Evolutionary conservation across 2,888 invertebrate species (phyloP).

Genomic region (Copidosoma aretas): DNA sequence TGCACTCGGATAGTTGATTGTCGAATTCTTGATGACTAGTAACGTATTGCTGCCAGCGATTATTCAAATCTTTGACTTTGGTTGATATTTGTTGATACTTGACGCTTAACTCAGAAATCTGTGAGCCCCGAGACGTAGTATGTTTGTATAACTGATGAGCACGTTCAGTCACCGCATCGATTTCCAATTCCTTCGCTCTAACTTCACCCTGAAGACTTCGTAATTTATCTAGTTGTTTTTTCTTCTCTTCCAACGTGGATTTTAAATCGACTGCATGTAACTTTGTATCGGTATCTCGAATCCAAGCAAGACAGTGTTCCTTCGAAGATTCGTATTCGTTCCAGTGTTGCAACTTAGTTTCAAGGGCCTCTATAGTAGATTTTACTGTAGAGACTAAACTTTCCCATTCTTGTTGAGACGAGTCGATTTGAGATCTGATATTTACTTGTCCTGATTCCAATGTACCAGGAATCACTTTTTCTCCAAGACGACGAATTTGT

Average conservation of each 20-base stretch:
- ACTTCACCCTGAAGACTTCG: conserved; percentile 85
- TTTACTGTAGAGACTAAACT: conserved; percentile 77
- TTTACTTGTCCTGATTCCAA: conserved; percentile 82
- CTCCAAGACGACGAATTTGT: conserved; percentile 81
- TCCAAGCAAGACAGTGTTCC: conserved; percentile 86
- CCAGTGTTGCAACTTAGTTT: conserved; percentile 88
- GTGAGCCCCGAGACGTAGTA: conserved; percentile 76
- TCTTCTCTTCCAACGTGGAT: conserved; percentile 81
- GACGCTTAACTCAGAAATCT: conserved; percentile 87
- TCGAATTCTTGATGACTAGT: conserved; percentile 87
- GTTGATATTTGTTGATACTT: conserved; percentile 90
- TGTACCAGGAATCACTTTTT: conserved; percentile 89
- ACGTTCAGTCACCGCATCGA: conserved; percentile 90
- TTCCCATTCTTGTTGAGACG: conserved; percentile 90
- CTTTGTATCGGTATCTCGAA: conserved; percentile 85
- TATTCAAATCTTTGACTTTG: conserved; percentile 88
- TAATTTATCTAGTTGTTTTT: conserved; percentile 81
- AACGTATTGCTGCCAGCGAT: conserved; percentile 92
- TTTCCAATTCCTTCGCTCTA: conserved; percentile 88
- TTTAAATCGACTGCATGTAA: conserved; percentile 88
- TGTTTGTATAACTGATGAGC: conserved; percentile 83
- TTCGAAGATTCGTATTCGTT: conserved; percentile 87
- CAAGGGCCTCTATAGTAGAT: conserved; percentile 79
- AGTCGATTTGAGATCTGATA: conserved; percentile 86
- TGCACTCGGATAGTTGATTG: conserved; percentile 78